These are phyloP conservation scores for Oxyteleia sp. DNA, from an alignment of 2,888 invertebrate species.

Conservation along the genomic window DNA sequence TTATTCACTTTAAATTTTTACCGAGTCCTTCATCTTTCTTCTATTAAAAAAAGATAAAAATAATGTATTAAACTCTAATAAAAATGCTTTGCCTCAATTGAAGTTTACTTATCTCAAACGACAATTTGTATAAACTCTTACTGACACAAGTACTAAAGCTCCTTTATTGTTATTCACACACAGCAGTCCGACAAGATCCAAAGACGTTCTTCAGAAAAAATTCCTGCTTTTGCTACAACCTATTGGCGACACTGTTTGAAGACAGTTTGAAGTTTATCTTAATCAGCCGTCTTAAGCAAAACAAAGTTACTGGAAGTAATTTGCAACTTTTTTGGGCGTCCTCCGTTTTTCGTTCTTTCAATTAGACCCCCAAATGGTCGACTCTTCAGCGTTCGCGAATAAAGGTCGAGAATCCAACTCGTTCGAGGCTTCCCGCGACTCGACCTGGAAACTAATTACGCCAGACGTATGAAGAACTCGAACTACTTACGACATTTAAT, in stretches of 20 bases:
- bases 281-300: constrained; percentile 14
- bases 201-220: not conserved
- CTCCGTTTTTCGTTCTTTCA: constrained; percentile 36
- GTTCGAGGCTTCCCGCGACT: constrained; percentile 60
- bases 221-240: not conserved
- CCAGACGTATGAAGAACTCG: constrained; percentile 66
- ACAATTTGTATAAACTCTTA: too few species aligned
- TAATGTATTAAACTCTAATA: too few species aligned
- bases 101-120: too few species aligned
- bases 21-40: too few species aligned
- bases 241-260: constrained; percentile 5
- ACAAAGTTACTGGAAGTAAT: constrained; percentile 9
- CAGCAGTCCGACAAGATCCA: not conserved
- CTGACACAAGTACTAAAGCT: too few species aligned
- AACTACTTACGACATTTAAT: constrained; percentile 64
- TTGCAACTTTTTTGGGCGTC: constrained; percentile 23
- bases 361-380: constrained; percentile 40
- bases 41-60: too few species aligned
- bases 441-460: constrained; percentile 70
- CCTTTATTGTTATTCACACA: not conserved
- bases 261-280: constrained; percentile 8
- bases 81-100: too few species aligned
- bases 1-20: too few species aligned
- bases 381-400: constrained; percentile 45
- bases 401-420: constrained; percentile 65